Percentiles rank a stretch among this genome's conserved stretches.
phyloP scores from a whole-genome alignment of 2,888 invertebrate genomes.

The Blastobasis lacticolella region DNA sequence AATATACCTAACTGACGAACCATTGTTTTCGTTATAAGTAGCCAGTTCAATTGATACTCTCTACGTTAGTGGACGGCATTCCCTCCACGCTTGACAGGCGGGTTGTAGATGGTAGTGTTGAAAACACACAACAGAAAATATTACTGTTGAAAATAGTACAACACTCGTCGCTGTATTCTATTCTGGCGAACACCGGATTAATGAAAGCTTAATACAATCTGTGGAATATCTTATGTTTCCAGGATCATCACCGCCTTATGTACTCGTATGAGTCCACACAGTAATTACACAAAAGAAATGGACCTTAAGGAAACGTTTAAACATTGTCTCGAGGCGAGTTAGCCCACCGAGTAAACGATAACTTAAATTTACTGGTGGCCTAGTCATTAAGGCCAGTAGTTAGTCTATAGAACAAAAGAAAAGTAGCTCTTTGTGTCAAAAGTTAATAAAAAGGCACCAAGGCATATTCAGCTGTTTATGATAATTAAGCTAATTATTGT shows the following conservation, averaged over 20 bases:
- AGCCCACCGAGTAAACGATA: slow-evolving; percentile 30
- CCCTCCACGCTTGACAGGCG: too few relatives aligned
- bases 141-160: too few relatives aligned
- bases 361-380: slow-evolving; percentile 33
- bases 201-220: too few relatives aligned
- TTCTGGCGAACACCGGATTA: too few relatives aligned
- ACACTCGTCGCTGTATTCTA: too few relatives aligned
- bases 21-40: too few relatives aligned
- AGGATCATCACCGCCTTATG: slow-evolving; percentile 42
- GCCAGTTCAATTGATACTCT: too few relatives aligned
- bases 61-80: too few relatives aligned
- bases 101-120: too few relatives aligned
- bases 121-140: too few relatives aligned
- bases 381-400: slow-evolving; percentile 34
- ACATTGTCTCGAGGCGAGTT: slow-evolving; percentile 39
- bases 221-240: too few relatives aligned
- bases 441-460: slow-evolving; percentile 3
- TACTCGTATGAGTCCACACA: slow-evolving; percentile 52
- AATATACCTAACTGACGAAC: too few relatives aligned
- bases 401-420: slow-evolving; percentile 18
- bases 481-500: background rate
- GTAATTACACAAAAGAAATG: slow-evolving; percentile 67
- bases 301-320: slow-evolving; percentile 45
- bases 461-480: slow-evolving; percentile 21
- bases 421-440: slow-evolving; percentile 15